phyloP scores from a whole-genome alignment of 2,113 vertebrate genomes.

The Grantiella picta region DNA sequence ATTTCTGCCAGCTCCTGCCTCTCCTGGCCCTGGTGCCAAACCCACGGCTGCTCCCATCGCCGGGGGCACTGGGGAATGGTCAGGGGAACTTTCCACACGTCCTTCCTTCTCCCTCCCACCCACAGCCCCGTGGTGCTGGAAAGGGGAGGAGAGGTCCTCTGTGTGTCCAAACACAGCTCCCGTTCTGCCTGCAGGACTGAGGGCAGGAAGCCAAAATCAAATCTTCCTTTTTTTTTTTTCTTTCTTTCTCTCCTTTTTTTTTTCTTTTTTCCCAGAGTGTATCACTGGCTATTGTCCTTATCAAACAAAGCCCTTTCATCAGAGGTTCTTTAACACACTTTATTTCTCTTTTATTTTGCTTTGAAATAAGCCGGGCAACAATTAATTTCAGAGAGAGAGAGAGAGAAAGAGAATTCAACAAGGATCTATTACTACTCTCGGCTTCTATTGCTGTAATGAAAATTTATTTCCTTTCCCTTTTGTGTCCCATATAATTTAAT shows the following conservation, averaged over 20 bases:
- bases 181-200: conserved; percentile 15
- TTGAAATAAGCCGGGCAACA: conserved; percentile 99
- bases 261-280: conserved; percentile 71
- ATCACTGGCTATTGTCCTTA: conserved; percentile 84
- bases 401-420: conserved; percentile 96
- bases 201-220: conserved; percentile 73
- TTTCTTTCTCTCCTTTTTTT: neutral
- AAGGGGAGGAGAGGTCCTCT: neutral
- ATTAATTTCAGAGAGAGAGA: conserved; percentile 99
- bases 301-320: conserved; percentile 99
- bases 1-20: neutral
- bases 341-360: conserved; percentile 97
- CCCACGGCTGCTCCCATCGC: rapidly evolving
- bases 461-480: conserved; percentile 99
- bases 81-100: neutral
- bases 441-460: conserved; percentile 99
- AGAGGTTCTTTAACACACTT: conserved; percentile 95
- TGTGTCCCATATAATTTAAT: conserved; percentile 99
- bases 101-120: neutral
- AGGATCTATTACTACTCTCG: conserved; percentile 99
- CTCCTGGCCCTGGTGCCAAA: neutral
- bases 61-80: neutral
- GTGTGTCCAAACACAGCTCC: neutral
- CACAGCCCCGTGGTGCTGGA: neutral
- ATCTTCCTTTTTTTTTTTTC: conserved; percentile 45